Conservation (phyloP, 1,140 invertebrate species). For the Oryctes rhinoceros region DNA sequence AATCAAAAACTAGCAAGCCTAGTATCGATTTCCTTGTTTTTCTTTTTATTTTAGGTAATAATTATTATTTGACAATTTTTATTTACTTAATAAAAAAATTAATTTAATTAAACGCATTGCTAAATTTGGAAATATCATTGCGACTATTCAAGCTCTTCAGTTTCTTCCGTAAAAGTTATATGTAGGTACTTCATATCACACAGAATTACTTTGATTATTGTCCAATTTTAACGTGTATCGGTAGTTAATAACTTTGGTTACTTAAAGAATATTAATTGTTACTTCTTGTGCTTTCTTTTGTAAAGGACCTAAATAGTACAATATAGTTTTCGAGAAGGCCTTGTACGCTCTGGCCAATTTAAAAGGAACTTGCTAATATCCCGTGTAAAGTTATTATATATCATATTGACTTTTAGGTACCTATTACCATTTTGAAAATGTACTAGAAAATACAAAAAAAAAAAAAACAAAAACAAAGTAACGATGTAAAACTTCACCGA, state of each 20-base stretch:
- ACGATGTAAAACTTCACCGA: constrained; percentile 18
- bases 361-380: not conserved
- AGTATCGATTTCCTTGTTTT: no score
- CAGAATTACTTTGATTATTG: not conserved
- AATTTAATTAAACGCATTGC: no score
- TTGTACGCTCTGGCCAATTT: constrained; percentile 24
- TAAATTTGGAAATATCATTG: no score
- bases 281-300: constrained; percentile 18
- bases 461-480: not conserved
- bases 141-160: no score
- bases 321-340: constrained; percentile 43
- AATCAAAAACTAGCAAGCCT: no score
- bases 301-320: constrained; percentile 46
- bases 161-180: not conserved
- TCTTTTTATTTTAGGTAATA: no score
- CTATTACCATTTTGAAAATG: constrained; percentile 39
- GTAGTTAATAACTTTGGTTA: constrained; percentile 14
- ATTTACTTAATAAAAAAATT: no score
- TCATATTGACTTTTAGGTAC: constrained; percentile 45
- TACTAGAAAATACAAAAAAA: constrained; percentile 20
- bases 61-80: no score
- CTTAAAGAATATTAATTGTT: constrained; percentile 4
- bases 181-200: constrained; percentile 22
- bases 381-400: not conserved
- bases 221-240: not conserved